Conservation (phyloP, 2,888 invertebrate species). For the Drepanosiphum platanoidis region DNA sequence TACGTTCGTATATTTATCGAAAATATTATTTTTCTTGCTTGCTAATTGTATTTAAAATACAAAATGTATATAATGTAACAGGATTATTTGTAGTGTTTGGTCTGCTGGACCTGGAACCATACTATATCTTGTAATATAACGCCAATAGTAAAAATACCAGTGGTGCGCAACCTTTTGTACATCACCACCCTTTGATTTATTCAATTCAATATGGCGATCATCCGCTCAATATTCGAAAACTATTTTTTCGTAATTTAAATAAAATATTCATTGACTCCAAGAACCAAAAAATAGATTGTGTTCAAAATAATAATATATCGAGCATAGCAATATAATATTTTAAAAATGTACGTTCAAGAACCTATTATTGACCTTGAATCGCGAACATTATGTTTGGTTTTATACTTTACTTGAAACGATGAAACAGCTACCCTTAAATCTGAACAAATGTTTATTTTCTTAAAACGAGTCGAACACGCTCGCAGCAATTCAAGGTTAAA, state of each 20-base stretch:
- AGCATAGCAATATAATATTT: neutral
- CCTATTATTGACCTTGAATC: neutral
- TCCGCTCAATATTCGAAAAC: neutral
- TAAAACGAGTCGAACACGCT: neutral
- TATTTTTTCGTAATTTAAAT: neutral
- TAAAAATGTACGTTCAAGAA: neutral
- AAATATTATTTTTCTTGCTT: too few species aligned
- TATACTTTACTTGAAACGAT: neutral
- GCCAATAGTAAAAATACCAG: neutral
- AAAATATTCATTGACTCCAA: too few species aligned
- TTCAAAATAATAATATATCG: too few species aligned
- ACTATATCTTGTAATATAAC: neutral
- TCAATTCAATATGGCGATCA: neutral
- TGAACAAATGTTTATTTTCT: neutral
- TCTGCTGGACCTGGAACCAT: neutral
- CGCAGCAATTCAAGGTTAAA: too few species aligned
- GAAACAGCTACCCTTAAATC: neutral
- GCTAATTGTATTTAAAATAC: too few species aligned
- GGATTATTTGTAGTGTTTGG: neutral
- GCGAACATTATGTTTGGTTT: neutral
- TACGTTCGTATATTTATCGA: too few species aligned
- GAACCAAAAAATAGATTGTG: too few species aligned
- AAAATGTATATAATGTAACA: too few species aligned
- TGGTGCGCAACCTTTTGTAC: neutral
- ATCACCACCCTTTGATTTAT: neutral